Conservation (phyloP, 2,113 vertebrate species). For the Podilymbus podiceps region DNA sequence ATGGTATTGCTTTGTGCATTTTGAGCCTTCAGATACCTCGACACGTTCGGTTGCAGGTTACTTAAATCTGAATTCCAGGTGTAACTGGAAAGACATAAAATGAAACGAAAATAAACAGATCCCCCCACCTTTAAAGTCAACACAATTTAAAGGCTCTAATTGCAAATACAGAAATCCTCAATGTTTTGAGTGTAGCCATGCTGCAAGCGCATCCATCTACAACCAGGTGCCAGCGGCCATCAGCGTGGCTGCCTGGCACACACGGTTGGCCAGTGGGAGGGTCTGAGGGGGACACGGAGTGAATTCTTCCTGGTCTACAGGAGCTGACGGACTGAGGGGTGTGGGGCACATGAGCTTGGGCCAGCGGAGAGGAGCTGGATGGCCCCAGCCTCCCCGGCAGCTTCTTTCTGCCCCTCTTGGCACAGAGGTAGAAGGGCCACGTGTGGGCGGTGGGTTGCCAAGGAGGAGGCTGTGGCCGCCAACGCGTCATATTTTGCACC, state of each 20-base stretch:
- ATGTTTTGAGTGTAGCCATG: background rate
- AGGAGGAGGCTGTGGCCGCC: background rate
- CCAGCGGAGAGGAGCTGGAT: accelerated
- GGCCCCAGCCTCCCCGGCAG: background rate
- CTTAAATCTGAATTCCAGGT: constrained; percentile 7
- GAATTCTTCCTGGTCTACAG: background rate
- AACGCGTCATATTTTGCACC: background rate
- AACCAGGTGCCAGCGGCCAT: background rate
- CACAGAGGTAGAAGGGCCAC: background rate
- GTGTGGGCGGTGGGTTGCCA: background rate
- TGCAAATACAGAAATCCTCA: background rate
- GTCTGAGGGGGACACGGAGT: accelerated
- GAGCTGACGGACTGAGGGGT: background rate
- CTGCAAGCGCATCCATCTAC: background rate
- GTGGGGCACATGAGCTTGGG: background rate
- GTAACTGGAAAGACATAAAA: background rate
- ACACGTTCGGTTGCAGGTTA: background rate
- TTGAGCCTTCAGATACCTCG: constrained; percentile 53
- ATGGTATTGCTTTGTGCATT: constrained; percentile 46
- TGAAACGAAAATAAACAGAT: background rate
- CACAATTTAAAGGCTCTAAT: background rate
- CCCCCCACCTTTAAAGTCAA: background rate
- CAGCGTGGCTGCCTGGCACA: accelerated
- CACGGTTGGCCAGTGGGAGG: accelerated
- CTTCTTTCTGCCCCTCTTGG: background rate